Percentiles rank a stretch among this genome's conserved stretches.
These are phyloP conservation scores for Procavia capensis DNA, from an alignment of 2,113 vertebrate genomes.

Conservation along the genomic window DNA sequence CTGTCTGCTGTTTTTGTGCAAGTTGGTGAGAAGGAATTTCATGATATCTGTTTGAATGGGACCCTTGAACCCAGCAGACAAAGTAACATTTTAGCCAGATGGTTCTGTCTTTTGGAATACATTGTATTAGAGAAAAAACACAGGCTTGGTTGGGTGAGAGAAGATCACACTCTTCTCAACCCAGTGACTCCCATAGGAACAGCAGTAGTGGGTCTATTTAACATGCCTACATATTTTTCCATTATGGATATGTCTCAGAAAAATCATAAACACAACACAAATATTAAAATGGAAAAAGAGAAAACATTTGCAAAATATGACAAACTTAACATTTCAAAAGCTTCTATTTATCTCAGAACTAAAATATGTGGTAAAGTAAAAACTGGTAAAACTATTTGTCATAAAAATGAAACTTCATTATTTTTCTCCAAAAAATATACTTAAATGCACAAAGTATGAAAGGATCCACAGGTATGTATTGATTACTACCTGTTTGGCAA, in stretches of 20 bases:
- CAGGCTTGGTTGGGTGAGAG: too few species aligned
- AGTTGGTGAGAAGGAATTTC: too few species aligned
- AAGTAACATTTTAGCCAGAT: too few species aligned
- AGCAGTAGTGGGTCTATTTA: conserved; percentile 9
- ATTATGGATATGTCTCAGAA: not conserved
- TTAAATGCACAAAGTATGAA: conserved; percentile 10
- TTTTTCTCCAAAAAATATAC: conserved; percentile 23
- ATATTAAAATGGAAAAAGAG: conserved; percentile 16
- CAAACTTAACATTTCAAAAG: not conserved
- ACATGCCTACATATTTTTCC: conserved; percentile 47
- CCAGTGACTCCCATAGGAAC: too few species aligned
- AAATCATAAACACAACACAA: conserved; percentile 31
- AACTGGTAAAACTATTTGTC: not conserved
- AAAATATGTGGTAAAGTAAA: conserved; percentile 27
- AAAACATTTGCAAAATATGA: not conserved
- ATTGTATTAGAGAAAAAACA: too few species aligned
- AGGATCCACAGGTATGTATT: not conserved
- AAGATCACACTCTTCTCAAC: too few species aligned
- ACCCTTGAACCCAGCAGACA: too few species aligned
- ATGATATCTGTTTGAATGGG: too few species aligned
- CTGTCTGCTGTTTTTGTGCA: too few species aligned
- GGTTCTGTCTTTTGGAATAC: too few species aligned
- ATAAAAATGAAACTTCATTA: conserved; percentile 26
- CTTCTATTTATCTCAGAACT: not conserved
- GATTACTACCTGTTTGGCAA: too few species aligned